These are phyloP conservation scores for Oreochromis grahami DNA, from an alignment of 2,797 vertebrate species.

Conservation along the genomic window DNA sequence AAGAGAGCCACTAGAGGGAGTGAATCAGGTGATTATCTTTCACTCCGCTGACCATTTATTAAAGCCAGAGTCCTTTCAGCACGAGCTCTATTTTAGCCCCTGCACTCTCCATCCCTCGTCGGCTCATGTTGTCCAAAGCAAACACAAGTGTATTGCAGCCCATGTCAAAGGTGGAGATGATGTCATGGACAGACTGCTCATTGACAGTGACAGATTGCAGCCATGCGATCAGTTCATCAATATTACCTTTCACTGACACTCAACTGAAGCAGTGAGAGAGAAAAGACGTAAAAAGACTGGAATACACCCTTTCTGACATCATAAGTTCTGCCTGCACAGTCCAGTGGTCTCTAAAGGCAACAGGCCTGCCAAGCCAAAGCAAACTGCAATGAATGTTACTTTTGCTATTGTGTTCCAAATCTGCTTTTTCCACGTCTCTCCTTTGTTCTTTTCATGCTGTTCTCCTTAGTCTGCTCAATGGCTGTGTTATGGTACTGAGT, in stretches of 20 bases:
- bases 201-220: slow-evolving; percentile 59
- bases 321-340: slow-evolving; percentile 19
- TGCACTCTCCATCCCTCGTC: slow-evolving; percentile 23
- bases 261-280: slow-evolving; percentile 7
- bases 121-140: slow-evolving; percentile 49
- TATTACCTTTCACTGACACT: slow-evolving; percentile 53
- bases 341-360: slow-evolving; percentile 49
- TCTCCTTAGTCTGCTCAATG: slow-evolving; percentile 2
- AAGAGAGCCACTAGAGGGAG: slow-evolving; percentile 60
- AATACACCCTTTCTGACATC: slow-evolving; percentile 20
- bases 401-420: slow-evolving; percentile 36
- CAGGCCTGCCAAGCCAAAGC: slow-evolving; percentile 45
- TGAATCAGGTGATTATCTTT: slow-evolving; percentile 13
- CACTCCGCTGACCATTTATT: slow-evolving; percentile 13
- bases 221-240: slow-evolving; percentile 48
- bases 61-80: slow-evolving; percentile 31
- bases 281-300: slow-evolving; percentile 1
- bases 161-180: slow-evolving; percentile 52
- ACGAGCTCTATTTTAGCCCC: slow-evolving; percentile 21
- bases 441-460: slow-evolving; percentile 26
- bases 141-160: slow-evolving; percentile 47
- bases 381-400: slow-evolving; percentile 54
- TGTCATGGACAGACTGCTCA: slow-evolving; percentile 46
- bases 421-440: slow-evolving; percentile 22
- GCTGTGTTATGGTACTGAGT: slow-evolving; percentile 2